Percentiles rank a stretch among this genome's conserved stretches.
Conservation (phyloP, 2,888 invertebrate species). For the Keiferia lycopersicella region DNA sequence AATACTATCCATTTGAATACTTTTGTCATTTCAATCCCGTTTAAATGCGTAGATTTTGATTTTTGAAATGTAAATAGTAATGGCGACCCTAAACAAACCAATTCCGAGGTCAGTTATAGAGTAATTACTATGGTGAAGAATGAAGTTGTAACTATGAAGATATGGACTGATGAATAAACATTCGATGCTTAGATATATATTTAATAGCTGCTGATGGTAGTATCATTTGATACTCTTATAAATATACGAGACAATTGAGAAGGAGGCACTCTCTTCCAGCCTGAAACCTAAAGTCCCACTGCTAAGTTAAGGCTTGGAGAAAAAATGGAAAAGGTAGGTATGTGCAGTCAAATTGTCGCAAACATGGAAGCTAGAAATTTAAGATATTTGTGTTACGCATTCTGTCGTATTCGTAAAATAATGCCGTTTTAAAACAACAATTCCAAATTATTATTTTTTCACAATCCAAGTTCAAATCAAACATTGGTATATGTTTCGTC, state of each 20-base stretch:
- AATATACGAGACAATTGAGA: background rate
- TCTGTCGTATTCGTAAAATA: no score
- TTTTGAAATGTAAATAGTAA: conserved; percentile 37
- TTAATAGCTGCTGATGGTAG: background rate
- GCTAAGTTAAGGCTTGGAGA: no score
- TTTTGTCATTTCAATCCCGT: conserved; percentile 14
- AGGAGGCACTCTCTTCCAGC: no score
- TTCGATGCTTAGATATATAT: conserved; percentile 46
- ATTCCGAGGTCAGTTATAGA: conserved; percentile 38
- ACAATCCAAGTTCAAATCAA: no score
- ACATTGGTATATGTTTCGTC: no score
- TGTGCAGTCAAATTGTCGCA: no score
- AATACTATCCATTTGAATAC: conserved; percentile 22
- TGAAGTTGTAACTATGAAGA: conserved; percentile 51
- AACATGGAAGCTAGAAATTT: no score
- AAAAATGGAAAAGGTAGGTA: no score
- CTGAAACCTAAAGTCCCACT: no score
- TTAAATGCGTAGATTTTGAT: conserved; percentile 13
- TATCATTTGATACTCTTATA: background rate
- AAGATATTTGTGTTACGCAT: no score
- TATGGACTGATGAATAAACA: conserved; percentile 55
- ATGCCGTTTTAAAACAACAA: no score
- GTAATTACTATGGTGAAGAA: conserved; percentile 42
- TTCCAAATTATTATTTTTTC: no score
- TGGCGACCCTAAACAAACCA: conserved; percentile 41